Evolutionary conservation across 1,140 invertebrate species (phyloP), one percentile per base, ranked within the genome.

Genomic region (Anthonomus grandis): DNA sequence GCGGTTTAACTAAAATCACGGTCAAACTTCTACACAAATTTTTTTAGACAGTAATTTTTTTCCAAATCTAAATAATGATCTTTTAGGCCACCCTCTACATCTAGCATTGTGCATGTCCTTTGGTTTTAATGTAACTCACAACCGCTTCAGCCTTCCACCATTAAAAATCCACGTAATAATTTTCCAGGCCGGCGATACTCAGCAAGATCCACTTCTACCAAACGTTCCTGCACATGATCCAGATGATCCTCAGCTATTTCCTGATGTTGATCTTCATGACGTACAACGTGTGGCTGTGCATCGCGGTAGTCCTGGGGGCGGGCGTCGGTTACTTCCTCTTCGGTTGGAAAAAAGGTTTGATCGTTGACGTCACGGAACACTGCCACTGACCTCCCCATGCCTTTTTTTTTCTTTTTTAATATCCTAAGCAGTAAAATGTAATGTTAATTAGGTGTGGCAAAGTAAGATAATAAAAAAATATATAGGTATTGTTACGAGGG

Each of bases 201-300:
- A 92, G 87, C 41, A 72, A 74, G 57, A 84, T 83, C 59, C 93
- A 97, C 73, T 71, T 86, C n/a, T 77, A 89, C 24, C 94, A 98
- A 75, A 96, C 94, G 1, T 65, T 87, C 8, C 79, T 98, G 4
- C 94, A 98, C 73, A 81, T 95, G 51, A 59, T 97, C 0, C 95
- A 98, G 75, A 85, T 97, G 45, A 84, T 90, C 2, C 74, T 95
- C 22, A 93, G 91, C 15, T 97, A 97, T 74, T 84, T 94, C 65
- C 83, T 98, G 15, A 98, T 98, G 95, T 76, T 98, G 74, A 89
- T 97, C 53, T 97, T 98, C 76, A 98, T 98, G 95, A 98, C 94
- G 0, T 98, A 95, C 81, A 97, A 97, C 71, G 85, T 91, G 15
- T 98, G 91, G 90, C 80, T 97, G 15, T 95, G 94, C 69, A 60